These are phyloP conservation scores for Phyto melanocephala DNA, from an alignment of 2,888 invertebrate genomes.

Conservation along the genomic window DNA sequence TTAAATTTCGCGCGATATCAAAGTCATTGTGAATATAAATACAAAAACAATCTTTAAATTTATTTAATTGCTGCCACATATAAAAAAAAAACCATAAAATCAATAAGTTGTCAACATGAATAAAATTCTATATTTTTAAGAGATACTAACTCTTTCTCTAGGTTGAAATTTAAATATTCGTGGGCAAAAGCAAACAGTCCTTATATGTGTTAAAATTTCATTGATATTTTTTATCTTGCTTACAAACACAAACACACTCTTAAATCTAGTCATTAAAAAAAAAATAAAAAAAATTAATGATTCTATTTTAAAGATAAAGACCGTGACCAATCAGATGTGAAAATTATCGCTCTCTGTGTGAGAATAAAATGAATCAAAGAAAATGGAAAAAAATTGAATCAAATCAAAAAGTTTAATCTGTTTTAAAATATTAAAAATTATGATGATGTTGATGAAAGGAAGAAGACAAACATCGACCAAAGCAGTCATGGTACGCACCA, in stretches of 20 bases:
- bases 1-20: background rate
- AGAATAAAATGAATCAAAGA: background rate
- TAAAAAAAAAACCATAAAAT: constrained; percentile 29
- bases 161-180: background rate
- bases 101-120: constrained; percentile 30
- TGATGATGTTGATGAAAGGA: background rate
- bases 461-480: background rate
- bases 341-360: constrained; percentile 43
- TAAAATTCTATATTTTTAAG: constrained; percentile 30
- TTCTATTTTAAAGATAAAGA: constrained; percentile 34
- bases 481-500: constrained; percentile 53
- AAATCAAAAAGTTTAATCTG: constrained; percentile 34
- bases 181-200: background rate
- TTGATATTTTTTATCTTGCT: background rate
- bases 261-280: constrained; percentile 17
- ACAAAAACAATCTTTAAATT: background rate
- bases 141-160: background rate
- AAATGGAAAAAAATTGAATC: background rate
- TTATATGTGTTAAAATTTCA: background rate
- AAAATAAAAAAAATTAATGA: background rate
- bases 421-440: constrained; percentile 3
- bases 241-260: background rate
- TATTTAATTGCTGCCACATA: constrained; percentile 14
- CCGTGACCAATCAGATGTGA: constrained; percentile 46
- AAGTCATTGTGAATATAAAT: background rate